A percentile compares a stretch with the other conserved stretches of the same genome.
Evolutionary conservation across 2,888 invertebrate genomes (phyloP).

Genomic region (Julus scanicus): DNA sequence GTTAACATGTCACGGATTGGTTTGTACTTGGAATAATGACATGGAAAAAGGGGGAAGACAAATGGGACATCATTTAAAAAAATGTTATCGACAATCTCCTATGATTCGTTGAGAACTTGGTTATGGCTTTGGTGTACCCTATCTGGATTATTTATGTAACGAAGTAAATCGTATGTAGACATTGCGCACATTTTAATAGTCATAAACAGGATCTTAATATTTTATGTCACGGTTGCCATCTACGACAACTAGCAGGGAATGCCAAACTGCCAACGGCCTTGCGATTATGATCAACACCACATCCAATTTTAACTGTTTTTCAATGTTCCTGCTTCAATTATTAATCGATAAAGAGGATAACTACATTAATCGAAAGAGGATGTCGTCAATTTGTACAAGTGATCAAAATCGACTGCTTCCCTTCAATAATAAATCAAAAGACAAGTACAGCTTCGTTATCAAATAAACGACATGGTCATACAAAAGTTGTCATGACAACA

Average conservation of each 20-base stretch:
- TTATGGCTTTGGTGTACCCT: not conserved
- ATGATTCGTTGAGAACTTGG: not conserved
- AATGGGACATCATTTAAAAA: not conserved
- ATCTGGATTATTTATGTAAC: constrained; percentile 6
- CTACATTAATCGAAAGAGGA: not conserved
- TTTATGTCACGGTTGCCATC: not conserved
- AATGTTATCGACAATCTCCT: not conserved
- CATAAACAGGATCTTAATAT: not conserved
- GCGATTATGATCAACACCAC: not conserved
- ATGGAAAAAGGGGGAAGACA: not conserved
- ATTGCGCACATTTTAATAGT: not conserved
- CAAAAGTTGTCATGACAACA: not conserved
- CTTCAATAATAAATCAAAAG: not conserved
- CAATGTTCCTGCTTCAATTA: constrained; percentile 1
- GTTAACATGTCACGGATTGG: not conserved
- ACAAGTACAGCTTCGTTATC: not conserved
- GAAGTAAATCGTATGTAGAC: not conserved
- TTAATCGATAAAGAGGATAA: not conserved
- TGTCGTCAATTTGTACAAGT: constrained; percentile 10
- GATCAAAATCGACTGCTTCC: constrained; percentile 18
- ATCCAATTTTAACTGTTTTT: not conserved
- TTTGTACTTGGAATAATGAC: not conserved
- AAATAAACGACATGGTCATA: not conserved
- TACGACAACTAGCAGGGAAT: not conserved
- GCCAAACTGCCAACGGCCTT: not conserved